These are phyloP conservation scores for Labeo rohita DNA, from an alignment of 2,113 vertebrate genomes.

Conservation along the genomic window DNA sequence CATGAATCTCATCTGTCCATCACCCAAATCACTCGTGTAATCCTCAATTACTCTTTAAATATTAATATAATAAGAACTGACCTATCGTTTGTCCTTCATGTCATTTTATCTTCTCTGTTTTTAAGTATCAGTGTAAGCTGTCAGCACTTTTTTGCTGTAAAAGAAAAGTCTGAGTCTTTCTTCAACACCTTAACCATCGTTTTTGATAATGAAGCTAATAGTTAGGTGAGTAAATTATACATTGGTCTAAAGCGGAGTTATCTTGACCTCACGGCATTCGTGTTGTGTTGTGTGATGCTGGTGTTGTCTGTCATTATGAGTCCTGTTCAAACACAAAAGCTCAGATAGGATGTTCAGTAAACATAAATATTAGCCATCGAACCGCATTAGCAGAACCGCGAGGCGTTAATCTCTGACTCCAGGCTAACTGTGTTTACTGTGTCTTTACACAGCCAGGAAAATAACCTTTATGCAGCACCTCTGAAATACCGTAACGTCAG, in stretches of 20 bases:
- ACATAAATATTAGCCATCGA: constrained; percentile 28
- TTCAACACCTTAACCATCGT: neutral
- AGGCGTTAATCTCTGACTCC: neutral
- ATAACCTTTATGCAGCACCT: neutral
- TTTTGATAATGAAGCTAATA: neutral
- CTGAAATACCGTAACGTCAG: neutral
- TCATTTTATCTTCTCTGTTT: neutral
- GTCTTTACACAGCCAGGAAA: neutral
- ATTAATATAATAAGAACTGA: neutral
- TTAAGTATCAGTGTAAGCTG: neutral
- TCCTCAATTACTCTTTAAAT: neutral
- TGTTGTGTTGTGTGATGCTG: neutral
- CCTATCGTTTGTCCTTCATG: neutral
- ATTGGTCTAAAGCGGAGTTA: neutral
- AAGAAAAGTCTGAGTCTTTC: neutral
- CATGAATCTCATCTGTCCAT: neutral
- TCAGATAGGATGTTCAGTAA: constrained; percentile 33
- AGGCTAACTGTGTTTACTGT: constrained; percentile 10
- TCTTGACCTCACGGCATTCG: neutral
- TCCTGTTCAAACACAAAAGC: constrained; percentile 11
- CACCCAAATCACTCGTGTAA: neutral
- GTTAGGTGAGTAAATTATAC: neutral
- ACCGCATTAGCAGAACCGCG: neutral
- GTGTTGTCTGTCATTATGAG: constrained; percentile 17
- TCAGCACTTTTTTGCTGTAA: neutral